These are phyloP conservation scores for Allolobophora icterica DNA, from an alignment of 2,888 invertebrate genomes.

Conservation along the genomic window DNA sequence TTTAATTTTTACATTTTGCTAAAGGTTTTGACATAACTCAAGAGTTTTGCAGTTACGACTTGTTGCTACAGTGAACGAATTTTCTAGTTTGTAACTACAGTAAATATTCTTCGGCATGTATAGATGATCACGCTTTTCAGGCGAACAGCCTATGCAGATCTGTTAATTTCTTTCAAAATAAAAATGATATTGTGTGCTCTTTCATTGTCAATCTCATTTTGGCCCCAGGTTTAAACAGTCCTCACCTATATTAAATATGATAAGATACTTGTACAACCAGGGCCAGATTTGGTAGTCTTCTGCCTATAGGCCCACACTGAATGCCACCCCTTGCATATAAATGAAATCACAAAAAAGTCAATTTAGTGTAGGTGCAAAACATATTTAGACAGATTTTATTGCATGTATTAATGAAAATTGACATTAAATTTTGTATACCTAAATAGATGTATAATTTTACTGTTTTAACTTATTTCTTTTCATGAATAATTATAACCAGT, in stretches of 20 bases:
- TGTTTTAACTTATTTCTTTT: too few species aligned
- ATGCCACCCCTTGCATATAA: too few species aligned
- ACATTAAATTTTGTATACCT: too few species aligned
- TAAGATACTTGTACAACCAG: too few species aligned
- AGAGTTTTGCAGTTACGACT: neutral
- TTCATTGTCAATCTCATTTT: neutral
- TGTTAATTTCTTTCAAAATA: neutral
- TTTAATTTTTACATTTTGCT: neutral
- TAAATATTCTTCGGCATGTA: neutral
- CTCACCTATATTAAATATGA: neutral
- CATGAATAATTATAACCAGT: too few species aligned
- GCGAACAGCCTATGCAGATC: neutral
- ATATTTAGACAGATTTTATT: too few species aligned
- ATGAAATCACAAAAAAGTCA: too few species aligned
- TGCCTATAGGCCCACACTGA: too few species aligned
- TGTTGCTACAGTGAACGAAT: neutral
- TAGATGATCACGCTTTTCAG: neutral
- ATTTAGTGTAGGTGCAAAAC: too few species aligned
- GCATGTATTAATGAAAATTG: too few species aligned
- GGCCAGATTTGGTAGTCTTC: too few species aligned
- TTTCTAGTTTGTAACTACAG: neutral
- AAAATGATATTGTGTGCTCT: constrained; percentile 5
- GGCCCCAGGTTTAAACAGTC: neutral
- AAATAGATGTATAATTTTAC: too few species aligned
- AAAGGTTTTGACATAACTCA: neutral